A percentile compares a stretch with the other conserved stretches of the same genome.
These are phyloP conservation scores for Todiramphus chloris DNA, from an alignment of 2,113 vertebrate genomes.

Conservation along the genomic window DNA sequence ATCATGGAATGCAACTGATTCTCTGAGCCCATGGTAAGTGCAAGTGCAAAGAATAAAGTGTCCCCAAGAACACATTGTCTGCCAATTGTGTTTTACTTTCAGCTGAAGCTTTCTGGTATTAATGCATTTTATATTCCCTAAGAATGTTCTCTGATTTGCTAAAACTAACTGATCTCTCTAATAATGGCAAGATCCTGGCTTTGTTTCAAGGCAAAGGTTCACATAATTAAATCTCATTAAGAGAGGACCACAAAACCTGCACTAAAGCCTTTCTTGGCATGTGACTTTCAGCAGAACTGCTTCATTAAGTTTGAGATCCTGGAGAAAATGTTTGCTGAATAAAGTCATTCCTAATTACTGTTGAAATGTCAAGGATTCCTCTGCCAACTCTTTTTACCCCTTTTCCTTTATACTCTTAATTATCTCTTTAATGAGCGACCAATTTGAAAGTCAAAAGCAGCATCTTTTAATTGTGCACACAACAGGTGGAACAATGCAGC, in stretches of 20 bases:
- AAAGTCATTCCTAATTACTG: slow-evolving; percentile 46
- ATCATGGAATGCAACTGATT: not conserved
- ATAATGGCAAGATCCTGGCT: not conserved
- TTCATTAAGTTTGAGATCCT: slow-evolving; percentile 49
- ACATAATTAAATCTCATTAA: slow-evolving; percentile 30
- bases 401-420: slow-evolving; percentile 18
- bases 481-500: not conserved
- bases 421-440: slow-evolving; percentile 17
- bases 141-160: not conserved
- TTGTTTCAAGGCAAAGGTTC: slow-evolving; percentile 13
- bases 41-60: not conserved
- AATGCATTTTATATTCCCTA: not conserved
- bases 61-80: not conserved
- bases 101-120: not conserved
- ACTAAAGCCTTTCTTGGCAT: not conserved
- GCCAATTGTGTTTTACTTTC: not conserved
- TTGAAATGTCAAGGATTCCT: slow-evolving; percentile 38
- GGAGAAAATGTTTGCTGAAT: slow-evolving; percentile 61
- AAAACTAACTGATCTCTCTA: not conserved
- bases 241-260: slow-evolving; percentile 3
- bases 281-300: slow-evolving; percentile 38
- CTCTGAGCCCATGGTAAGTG: not conserved
- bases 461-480: not conserved
- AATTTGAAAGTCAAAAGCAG: slow-evolving; percentile 8
- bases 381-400: not conserved